Evolutionary conservation across 1,140 invertebrate species (phyloP), one percentile per base, ranked within the genome.

Genomic region (Pteromalus puparum): DNA sequence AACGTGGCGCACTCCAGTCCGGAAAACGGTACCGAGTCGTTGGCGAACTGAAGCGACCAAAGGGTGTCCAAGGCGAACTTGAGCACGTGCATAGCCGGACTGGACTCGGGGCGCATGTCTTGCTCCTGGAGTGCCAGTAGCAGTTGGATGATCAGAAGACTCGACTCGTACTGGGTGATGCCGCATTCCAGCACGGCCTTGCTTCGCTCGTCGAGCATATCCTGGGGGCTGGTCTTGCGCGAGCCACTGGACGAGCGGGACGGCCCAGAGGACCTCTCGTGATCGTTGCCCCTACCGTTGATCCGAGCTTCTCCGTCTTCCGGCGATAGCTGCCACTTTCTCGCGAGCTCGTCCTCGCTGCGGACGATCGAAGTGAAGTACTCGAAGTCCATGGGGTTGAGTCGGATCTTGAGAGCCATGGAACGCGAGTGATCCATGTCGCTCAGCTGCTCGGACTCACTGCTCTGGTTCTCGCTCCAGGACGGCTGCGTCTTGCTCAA

Each of bases 371-470:
- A 94, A 34, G 95, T 94, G 87, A 95, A 96, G 86, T 95, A 95
- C 72, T 95, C 94, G 87, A 95, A 95, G 85, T 95, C 95, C 91
- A 95, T 95, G n/a, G 93, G 93, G 73, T 95, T 94, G 2, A 94
- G 87, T 38, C 93, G 91, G 28, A 95, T 94, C 87, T 94, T 95
- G 15, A 95, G 90, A 0, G 93, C 93, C 61, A 94, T 89, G 0
- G 94, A 94, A 3, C 93, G 92, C 7, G 93, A 87, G 7, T 93
- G 92, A 81, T 95, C 93, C n/a, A 94, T 89, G 0, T 84, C 83
- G 70, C 77, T 80, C 46, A 38, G 1, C 24, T 34, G 24, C 21
- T 93, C 94, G 0, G 94, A 94, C 42, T 95, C 94, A 73, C 94
- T 94, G 15, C 94, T 92, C 30, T 84, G 76, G 26, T 65, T 74